Evolutionary conservation across 2,113 vertebrate species (phyloP), one percentile per base, ranked within the genome.

Genomic region (Porphyrio hochstetteri): DNA sequence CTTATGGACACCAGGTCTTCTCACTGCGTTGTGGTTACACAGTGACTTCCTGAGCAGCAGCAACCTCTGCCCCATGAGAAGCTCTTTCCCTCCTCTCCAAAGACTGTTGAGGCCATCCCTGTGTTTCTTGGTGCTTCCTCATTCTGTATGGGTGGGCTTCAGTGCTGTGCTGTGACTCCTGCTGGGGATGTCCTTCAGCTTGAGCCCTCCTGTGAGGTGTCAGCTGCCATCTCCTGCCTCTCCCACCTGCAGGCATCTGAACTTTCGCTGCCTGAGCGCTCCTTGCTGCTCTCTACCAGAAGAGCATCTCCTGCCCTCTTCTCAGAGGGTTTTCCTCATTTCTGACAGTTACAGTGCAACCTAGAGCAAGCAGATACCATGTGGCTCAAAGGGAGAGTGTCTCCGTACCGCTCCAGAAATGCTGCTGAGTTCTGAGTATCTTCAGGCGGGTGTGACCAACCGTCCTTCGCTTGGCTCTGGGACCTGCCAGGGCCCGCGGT

Each of bases 1-100:
- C 17, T 10, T 38, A 12, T 2, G 33, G 78, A 40, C 72, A 56
- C 48, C 28, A 31, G 38, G 40, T 21, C 29, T 44, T 44, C 38
- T 65, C 40, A 10, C 19, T 17, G 31, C 55, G 4, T n/a, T 0
- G 1, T 5, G 8, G 60, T 74, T 28, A 25, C 0, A 0, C 29
- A 9, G 42, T 31, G 55, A 59, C 31, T 71, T 71, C 46, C 11
- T 1, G 4, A 48, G 57, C 23, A 15, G 21, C 64, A 53, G 20
- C 69, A 42, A 60, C 50, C 20, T 42, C 82, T 82, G 63, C 31
- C 48, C 20, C 48, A 16, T 4, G 10, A 57, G 55, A 63, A 46
- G 20, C 35, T 27, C 33, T 28, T 59, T n/a, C 19, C 24, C 14
- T 79, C 28, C 20, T 69, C 60, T 12, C 42, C 38, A 60, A 74